These are phyloP conservation scores for Steatocranus sp. DNA, from an alignment of 2,797 vertebrate genomes.

Conservation along the genomic window DNA sequence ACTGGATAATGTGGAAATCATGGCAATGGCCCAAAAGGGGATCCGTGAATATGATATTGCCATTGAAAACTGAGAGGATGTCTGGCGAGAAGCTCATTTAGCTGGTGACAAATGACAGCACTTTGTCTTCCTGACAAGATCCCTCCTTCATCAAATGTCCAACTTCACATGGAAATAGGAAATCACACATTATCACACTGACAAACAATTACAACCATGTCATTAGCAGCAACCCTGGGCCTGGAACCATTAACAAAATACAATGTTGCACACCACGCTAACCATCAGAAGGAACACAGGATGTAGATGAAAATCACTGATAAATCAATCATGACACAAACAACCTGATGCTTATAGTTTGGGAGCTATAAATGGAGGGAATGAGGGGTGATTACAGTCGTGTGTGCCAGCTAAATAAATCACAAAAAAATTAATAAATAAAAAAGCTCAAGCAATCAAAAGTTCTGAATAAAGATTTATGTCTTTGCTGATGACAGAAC, in stretches of 20 bases:
- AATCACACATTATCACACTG: constrained; percentile 87
- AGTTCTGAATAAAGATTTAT: constrained; percentile 45
- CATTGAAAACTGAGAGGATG: constrained; percentile 39
- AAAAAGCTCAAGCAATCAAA: constrained; percentile 43
- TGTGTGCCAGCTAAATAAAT: constrained; percentile 32
- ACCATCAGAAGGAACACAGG: constrained; percentile 56
- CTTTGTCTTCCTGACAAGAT: constrained; percentile 92
- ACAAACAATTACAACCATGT: constrained; percentile 95
- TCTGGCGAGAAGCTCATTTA: constrained; percentile 80
- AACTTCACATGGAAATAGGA: constrained; percentile 90
- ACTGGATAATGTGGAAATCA: constrained; percentile 5
- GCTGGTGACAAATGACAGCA: constrained; percentile 88
- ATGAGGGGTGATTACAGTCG: background rate
- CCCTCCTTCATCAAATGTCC: constrained; percentile 92
- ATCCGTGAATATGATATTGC: constrained; percentile 29
- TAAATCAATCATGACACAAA: constrained; percentile 59
- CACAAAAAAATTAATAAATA: background rate
- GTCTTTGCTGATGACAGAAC: constrained; percentile 32
- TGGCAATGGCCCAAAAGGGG: constrained; percentile 16
- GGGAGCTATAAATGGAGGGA: constrained; percentile 16
- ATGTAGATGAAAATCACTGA: constrained; percentile 50
- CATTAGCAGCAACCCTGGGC: constrained; percentile 89
- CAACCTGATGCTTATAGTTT: constrained; percentile 37
- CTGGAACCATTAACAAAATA: constrained; percentile 79
- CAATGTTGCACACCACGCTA: constrained; percentile 53